Conservation (phyloP, 2,113 vertebrate species). For the Melanerpes formicivorus region DNA sequence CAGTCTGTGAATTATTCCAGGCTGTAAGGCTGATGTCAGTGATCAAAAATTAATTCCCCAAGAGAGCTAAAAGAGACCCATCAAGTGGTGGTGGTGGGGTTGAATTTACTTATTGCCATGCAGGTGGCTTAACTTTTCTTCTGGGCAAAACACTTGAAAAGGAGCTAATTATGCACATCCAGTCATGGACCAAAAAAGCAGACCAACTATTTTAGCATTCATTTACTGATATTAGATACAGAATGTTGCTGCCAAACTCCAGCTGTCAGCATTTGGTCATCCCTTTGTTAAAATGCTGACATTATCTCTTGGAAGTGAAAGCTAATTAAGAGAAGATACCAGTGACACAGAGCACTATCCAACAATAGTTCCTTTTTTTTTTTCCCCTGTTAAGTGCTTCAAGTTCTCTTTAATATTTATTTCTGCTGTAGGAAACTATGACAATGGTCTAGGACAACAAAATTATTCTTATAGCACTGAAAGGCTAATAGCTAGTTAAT, state of each 20-base stretch:
- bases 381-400: not conserved
- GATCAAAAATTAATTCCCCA: not conserved
- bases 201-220: conserved; percentile 44
- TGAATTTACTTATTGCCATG: not conserved
- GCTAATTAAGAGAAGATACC: conserved; percentile 11
- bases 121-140: conserved; percentile 40
- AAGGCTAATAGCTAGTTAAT: not conserved
- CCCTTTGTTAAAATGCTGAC: conserved; percentile 32
- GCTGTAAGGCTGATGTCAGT: not conserved
- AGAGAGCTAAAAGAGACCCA: not conserved
- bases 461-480: not conserved
- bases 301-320: not conserved
- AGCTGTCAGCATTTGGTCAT: conserved; percentile 42
- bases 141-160: conserved; percentile 21
- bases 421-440: not conserved
- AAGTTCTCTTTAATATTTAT: not conserved
- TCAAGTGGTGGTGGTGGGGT: not conserved
- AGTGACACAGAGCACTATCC: not conserved
- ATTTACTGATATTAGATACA: conserved; percentile 34
- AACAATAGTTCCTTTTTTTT: not conserved
- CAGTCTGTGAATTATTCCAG: not conserved
- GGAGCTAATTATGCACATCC: conserved; percentile 30
- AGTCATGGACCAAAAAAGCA: conserved; percentile 25
- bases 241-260: conserved; percentile 18
- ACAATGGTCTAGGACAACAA: not conserved